These are phyloP conservation scores for Apodemus agrarius DNA, from an alignment of 2,797 vertebrate species.

Conservation along the genomic window DNA sequence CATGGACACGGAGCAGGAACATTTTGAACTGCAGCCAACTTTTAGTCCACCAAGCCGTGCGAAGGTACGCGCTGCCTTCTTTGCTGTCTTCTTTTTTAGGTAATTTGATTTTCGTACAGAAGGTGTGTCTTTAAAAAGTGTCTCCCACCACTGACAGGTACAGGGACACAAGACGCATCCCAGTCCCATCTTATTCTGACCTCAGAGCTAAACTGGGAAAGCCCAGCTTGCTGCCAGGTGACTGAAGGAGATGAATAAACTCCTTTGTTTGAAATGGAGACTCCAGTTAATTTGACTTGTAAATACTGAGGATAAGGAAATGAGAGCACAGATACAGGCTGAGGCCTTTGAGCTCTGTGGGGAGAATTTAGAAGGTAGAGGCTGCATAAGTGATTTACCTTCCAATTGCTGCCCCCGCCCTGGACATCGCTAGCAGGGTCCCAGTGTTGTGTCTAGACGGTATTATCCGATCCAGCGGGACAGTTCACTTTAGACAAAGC, in stretches of 20 bases:
- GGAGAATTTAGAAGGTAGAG: constrained; percentile 18
- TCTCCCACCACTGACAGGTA: background rate
- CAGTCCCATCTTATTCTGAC: background rate
- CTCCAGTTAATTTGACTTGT: constrained; percentile 64
- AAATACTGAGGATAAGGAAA: constrained; percentile 46
- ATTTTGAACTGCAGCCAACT: constrained; percentile 57
- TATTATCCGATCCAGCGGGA: background rate
- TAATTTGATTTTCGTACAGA: background rate
- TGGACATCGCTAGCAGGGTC: background rate
- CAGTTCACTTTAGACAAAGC: constrained; percentile 8
- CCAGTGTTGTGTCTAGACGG: background rate
- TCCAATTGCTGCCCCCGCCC: background rate
- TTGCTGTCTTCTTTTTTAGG: too few relatives aligned
- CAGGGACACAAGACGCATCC: background rate
- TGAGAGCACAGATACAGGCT: background rate
- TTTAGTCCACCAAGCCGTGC: constrained; percentile 23
- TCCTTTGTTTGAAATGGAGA: constrained; percentile 61
- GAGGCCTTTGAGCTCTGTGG: constrained; percentile 6
- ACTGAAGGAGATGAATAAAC: constrained; percentile 59
- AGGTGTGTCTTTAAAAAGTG: constrained; percentile 1
- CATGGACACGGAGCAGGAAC: constrained; percentile 24
- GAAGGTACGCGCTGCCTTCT: background rate
- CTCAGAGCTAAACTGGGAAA: constrained; percentile 2
- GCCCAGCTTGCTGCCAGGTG: constrained; percentile 63
- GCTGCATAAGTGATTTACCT: constrained; percentile 1